A percentile compares a stretch with the other conserved stretches of the same genome.
These are phyloP conservation scores for Agriopis aurantiaria DNA, from an alignment of 2,888 invertebrate species.

Conservation along the genomic window DNA sequence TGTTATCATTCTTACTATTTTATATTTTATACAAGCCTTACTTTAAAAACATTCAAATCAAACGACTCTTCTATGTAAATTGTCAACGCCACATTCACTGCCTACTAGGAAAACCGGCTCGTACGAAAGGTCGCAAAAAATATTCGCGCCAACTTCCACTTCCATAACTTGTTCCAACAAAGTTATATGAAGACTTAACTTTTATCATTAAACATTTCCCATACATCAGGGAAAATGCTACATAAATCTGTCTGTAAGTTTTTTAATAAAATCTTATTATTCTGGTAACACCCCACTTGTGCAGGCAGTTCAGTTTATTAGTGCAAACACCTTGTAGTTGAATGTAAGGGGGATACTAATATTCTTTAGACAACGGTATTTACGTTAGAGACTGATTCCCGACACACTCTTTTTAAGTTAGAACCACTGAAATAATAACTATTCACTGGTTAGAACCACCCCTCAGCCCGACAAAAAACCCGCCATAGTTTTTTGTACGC, in stretches of 20 bases:
- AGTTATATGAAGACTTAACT: slow-evolving; percentile 40
- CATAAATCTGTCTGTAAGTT: slow-evolving; percentile 46
- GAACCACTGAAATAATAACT: too few relatives aligned
- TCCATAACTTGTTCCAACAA: slow-evolving; percentile 29
- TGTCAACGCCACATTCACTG: neutral
- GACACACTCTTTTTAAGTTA: too few relatives aligned
- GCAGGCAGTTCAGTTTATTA: slow-evolving; percentile 39
- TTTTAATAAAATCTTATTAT: slow-evolving; percentile 47
- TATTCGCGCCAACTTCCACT: slow-evolving; percentile 14
- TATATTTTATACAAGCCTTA: neutral
- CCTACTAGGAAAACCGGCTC: neutral
- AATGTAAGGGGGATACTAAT: slow-evolving; percentile 23
- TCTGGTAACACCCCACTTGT: slow-evolving; percentile 29
- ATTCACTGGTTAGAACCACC: too few relatives aligned
- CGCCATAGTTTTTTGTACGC: too few relatives aligned
- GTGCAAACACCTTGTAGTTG: slow-evolving; percentile 34
- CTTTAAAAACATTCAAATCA: slow-evolving; percentile 10
- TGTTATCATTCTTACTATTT: too few relatives aligned
- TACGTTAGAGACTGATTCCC: too few relatives aligned
- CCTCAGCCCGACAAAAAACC: too few relatives aligned
- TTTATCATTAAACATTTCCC: slow-evolving; percentile 48
- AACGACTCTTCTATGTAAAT: slow-evolving; percentile 19
- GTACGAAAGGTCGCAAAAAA: slow-evolving; percentile 21
- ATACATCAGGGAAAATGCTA: slow-evolving; percentile 45
- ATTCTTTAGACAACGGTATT: neutral